Evolutionary conservation across 23 tunicate genomes (phyloP).

Genomic region (Botrylloides violaceus): DNA sequence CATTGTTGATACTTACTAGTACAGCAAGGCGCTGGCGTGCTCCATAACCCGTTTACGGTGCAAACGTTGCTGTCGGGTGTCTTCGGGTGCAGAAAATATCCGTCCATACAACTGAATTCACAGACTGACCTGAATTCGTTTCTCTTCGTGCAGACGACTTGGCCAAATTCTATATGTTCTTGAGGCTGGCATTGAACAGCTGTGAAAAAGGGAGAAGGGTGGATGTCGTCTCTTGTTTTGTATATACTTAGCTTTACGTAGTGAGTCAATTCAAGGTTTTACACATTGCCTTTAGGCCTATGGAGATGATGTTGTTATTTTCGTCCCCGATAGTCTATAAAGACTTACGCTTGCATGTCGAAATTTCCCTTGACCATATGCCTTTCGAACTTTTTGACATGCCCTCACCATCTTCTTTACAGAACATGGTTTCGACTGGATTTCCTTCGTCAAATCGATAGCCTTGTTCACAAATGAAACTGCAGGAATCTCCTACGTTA

Average conservation of each 20-base stretch:
- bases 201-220: no score
- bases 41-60: background rate
- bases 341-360: background rate
- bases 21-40: background rate
- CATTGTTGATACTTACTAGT: background rate
- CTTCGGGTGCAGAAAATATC: background rate
- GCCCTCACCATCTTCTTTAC: background rate
- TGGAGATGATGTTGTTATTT: no score
- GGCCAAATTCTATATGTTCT: background rate
- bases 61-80: background rate
- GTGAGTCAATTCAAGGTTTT: no score
- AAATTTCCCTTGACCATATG: background rate
- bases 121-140: background rate
- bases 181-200: background rate
- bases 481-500: background rate
- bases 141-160: background rate
- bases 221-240: no score
- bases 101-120: background rate
- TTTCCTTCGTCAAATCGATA: background rate
- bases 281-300: no score
- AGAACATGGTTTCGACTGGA: background rate
- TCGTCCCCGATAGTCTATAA: no score
- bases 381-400: background rate
- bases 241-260: no score
- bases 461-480: background rate